Evolutionary conservation across 2,888 invertebrate genomes (phyloP).

Genomic region (Tenodera sinensis): DNA sequence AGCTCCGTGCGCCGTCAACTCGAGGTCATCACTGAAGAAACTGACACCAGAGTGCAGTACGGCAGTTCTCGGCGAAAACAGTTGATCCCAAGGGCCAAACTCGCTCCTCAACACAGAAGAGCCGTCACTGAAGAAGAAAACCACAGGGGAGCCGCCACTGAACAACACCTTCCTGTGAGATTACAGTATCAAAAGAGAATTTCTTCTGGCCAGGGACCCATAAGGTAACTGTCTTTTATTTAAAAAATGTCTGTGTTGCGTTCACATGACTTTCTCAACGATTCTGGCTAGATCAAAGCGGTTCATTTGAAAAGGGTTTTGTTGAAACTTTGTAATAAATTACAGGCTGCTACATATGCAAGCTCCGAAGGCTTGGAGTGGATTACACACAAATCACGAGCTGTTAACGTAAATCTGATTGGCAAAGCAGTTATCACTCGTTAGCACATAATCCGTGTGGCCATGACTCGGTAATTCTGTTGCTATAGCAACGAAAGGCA

Average conservation of each 20-base stretch:
- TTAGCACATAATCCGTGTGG: neutral
- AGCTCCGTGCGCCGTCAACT: neutral
- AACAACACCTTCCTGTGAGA: neutral
- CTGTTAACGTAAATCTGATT: neutral
- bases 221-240: neutral
- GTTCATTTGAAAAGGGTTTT: too few relatives aligned
- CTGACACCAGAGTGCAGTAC: neutral
- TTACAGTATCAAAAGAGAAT: neutral
- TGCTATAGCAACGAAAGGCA: neutral
- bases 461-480: neutral
- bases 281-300: too few relatives aligned
- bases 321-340: too few relatives aligned
- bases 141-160: constrained; percentile 26
- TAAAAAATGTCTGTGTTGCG: too few relatives aligned
- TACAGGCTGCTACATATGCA: too few relatives aligned
- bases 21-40: constrained; percentile 15
- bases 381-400: neutral
- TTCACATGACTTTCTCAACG: too few relatives aligned
- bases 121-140: neutral
- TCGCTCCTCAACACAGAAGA: neutral
- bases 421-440: neutral
- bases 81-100: constrained; percentile 23
- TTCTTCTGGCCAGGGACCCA: neutral
- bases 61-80: constrained; percentile 9
- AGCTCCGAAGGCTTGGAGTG: neutral